Percentiles rank a stretch among this genome's conserved stretches.
Evolutionary conservation across 2,888 invertebrate species (phyloP).

Genomic region (Tetramorium bicarinatum): DNA sequence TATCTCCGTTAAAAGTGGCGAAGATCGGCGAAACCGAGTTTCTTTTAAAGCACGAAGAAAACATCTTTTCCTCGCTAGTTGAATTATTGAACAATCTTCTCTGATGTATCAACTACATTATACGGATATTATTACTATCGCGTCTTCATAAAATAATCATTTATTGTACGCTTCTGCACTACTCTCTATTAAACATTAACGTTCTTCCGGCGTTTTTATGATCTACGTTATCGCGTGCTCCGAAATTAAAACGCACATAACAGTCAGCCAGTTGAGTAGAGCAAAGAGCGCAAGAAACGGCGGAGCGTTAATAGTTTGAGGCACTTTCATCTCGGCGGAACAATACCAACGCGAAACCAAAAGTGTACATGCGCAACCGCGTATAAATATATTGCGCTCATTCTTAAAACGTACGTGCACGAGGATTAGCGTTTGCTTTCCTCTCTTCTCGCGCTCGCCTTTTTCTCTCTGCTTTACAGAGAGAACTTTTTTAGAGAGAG

Average conservation of each 20-base stretch:
- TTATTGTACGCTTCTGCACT: background rate
- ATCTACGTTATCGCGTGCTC: constrained; percentile 14
- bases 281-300: constrained; percentile 23
- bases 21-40: background rate
- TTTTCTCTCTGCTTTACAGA: background rate
- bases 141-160: constrained; percentile 43
- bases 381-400: constrained; percentile 34
- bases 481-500: background rate
- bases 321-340: constrained; percentile 32
- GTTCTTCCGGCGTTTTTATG: constrained; percentile 37
- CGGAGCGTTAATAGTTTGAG: constrained; percentile 36
- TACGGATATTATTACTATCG: constrained; percentile 15
- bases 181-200: constrained; percentile 32
- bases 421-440: constrained; percentile 8
- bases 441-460: background rate
- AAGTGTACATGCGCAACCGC: constrained; percentile 28
- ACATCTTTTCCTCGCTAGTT: background rate
- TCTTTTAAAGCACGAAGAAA: constrained; percentile 1
- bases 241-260: constrained; percentile 43
- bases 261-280: background rate
- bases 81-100: constrained; percentile 15
- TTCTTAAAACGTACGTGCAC: constrained; percentile 15
- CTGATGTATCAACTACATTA: constrained; percentile 29
- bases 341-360: constrained; percentile 17
- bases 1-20: constrained; percentile 5